Conservation (phyloP, 1,140 invertebrate species). For the Daktulosphaira vitifoliae region DNA sequence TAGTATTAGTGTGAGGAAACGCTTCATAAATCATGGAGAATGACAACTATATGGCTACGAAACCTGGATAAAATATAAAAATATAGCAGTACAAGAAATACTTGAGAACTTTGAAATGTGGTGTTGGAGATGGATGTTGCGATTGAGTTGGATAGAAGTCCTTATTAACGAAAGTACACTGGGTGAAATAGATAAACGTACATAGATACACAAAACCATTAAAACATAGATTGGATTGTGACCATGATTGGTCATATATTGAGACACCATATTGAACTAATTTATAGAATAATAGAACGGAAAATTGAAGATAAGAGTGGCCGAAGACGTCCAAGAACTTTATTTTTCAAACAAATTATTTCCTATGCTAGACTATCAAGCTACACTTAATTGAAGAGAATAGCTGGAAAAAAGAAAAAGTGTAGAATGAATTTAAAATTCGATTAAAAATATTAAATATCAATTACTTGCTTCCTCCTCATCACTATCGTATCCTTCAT, state of each 20-base stretch:
- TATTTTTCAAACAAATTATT: background rate
- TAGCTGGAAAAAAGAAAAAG: background rate
- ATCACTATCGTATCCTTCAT: too few relatives aligned
- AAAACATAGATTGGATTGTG: background rate
- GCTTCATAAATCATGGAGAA: background rate
- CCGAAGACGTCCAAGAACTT: background rate
- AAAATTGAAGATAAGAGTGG: background rate
- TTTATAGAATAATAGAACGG: background rate
- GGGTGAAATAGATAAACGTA: background rate
- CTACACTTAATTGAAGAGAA: background rate
- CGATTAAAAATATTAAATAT: too few relatives aligned
- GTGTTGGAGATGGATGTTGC: background rate
- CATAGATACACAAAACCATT: background rate
- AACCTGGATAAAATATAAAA: too few relatives aligned
- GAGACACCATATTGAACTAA: background rate
- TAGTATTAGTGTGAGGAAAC: background rate
- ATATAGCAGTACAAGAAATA: background rate
- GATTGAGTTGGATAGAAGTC: background rate
- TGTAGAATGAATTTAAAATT: too few relatives aligned
- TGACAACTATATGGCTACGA: background rate
- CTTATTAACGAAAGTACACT: background rate
- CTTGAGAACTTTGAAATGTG: slow-evolving; percentile 7
- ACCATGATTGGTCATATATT: background rate
- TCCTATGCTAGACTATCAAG: background rate
- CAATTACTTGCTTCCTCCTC: too few relatives aligned